Evolutionary conservation across 2,113 vertebrate genomes (phyloP), one percentile per base, ranked within the genome.

Genomic region (Carassius auratus): DNA sequence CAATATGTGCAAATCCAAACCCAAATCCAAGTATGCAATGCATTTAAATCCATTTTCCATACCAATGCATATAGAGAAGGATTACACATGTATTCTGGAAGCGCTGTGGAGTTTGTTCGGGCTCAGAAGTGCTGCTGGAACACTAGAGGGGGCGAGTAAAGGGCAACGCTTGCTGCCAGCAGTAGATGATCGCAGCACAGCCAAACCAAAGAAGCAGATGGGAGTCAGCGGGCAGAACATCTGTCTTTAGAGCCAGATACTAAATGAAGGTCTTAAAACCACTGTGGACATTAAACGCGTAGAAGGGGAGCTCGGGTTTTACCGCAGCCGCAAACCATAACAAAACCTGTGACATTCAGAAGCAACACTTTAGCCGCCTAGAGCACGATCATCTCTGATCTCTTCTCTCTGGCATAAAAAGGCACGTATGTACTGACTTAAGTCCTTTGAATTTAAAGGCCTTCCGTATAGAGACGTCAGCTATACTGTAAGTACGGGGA

Each of bases 181-280:
- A 76, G 45, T 85, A 77, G 75, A 83, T 76, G 61, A 81, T 71
- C 80, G 68, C 73, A 42, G 42, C 82, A 75, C 73, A 71, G 52
- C 78, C 84, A 82, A 85, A 87, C 81, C 52, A 52, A 86, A 90
- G 82, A 74, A 86, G 87, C 86, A 89, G 86, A 90, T 89, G 89
- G 88, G 61, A 87, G 86, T 86, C 88, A 86, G 86, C 86, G 81
- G 62, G 89, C 78, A 88, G 52, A 90, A 88, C 90, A 91, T 89
- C 89, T 89, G 90, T 88, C 86, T 89, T 85, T 74, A 66, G 75
- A 82, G 76, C 80, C 64, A 87, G 80, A 87, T 62, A 83, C 86
- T 88, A 91, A 90, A 89, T 83, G 85, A 88, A 87, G 88, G 88
- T 90, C 88, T 88, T 86, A 85, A 85, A 85, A 86, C 86, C 83